A percentile compares a stretch with the other conserved stretches of the same genome.
Conservation (phyloP, 92 coral and sea anemone genomes). For the Heliopora coerulea region DNA sequence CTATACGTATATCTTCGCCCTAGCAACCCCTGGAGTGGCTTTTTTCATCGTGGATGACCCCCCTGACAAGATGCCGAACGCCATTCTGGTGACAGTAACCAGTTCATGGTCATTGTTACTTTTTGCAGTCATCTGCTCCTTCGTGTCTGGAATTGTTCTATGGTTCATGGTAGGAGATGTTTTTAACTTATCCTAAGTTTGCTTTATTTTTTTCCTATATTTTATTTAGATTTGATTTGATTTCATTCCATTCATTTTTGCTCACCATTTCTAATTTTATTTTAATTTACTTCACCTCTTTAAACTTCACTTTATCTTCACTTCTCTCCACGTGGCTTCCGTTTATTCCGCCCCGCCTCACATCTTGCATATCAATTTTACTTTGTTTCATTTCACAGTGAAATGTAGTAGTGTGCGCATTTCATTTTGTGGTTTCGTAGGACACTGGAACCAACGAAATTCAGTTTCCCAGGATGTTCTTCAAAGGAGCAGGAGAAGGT, state of each 20-base stretch:
- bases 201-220: too few species aligned
- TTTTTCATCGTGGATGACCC: conserved; percentile 50
- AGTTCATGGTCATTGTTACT: conserved; percentile 46
- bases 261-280: too few species aligned
- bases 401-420: too few species aligned
- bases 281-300: background rate
- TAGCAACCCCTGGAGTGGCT: conserved; percentile 78
- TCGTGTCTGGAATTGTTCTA: conserved; percentile 56
- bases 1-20: conserved; percentile 57
- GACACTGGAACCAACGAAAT: conserved; percentile 34
- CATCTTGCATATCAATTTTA: background rate
- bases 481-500: conserved; percentile 54
- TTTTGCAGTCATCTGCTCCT: conserved; percentile 41
- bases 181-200: too few species aligned
- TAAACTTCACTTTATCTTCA: background rate
- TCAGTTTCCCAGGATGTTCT: conserved; percentile 52
- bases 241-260: too few species aligned
- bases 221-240: too few species aligned
- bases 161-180: conserved; percentile 69
- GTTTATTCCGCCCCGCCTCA: too few species aligned
- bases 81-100: conserved; percentile 42
- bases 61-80: conserved; percentile 43
- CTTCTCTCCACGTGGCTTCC: background rate
- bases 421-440: conserved; percentile 22
- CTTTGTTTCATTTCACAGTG: background rate